A percentile compares a stretch with the other conserved stretches of the same genome.
These are phyloP conservation scores for Plestiodon gilberti DNA, from an alignment of 2,113 vertebrate species.

Conservation along the genomic window DNA sequence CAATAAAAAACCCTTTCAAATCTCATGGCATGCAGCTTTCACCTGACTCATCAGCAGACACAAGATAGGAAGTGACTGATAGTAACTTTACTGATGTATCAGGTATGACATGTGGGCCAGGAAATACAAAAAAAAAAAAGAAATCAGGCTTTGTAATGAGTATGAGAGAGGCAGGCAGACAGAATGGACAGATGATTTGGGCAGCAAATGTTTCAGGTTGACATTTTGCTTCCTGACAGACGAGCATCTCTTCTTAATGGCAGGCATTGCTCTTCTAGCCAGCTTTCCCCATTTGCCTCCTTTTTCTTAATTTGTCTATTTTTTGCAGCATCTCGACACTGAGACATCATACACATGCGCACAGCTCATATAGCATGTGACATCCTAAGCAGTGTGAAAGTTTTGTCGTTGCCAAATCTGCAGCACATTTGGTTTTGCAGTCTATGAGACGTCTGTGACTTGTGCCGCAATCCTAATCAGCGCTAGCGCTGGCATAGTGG, in stretches of 20 bases:
- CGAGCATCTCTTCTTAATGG: not conserved
- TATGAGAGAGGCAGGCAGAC: not conserved
- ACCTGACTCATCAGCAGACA: slow-evolving; percentile 25
- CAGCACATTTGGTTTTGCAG: not conserved
- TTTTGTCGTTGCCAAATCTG: not conserved
- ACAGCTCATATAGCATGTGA: accelerated
- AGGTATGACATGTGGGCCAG: not conserved
- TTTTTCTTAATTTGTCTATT: not conserved
- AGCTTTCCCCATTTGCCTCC: not conserved
- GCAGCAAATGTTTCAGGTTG: not conserved
- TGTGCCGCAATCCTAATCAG: too few species aligned
- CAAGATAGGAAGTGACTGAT: not conserved
- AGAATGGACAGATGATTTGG: slow-evolving; percentile 4
- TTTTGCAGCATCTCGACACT: not conserved
- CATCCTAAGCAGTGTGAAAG: not conserved
- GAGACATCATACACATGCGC: not conserved
- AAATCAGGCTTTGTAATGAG: slow-evolving; percentile 32
- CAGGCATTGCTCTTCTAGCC: not conserved
- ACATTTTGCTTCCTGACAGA: slow-evolving; percentile 5
- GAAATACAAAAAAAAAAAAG: slow-evolving; percentile 15
- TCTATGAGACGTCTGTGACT: too few species aligned
- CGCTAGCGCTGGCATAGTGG: too few species aligned
- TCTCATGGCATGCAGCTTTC: slow-evolving; percentile 13
- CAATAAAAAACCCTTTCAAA: not conserved
- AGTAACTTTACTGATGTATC: slow-evolving; percentile 44